Evolutionary conservation across 2,888 invertebrate species (phyloP), one percentile per base, ranked within the genome.

Genomic region (Nesidiocoris tenuis): DNA sequence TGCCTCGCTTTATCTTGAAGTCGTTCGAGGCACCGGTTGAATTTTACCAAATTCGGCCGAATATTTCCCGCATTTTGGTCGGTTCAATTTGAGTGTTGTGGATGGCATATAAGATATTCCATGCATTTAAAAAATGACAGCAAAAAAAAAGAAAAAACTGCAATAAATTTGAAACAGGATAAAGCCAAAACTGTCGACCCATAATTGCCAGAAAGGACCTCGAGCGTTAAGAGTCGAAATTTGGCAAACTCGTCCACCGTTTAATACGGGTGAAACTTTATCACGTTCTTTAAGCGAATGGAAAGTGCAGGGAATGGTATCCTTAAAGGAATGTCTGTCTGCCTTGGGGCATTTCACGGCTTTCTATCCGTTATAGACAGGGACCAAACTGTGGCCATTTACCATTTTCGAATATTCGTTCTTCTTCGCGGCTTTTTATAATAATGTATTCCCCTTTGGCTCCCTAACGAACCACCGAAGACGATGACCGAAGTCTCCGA

Each of bases 401-500:
- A 18, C 18, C 18, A 59, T 59, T 59, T 59, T 59, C 5, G 18
- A 59, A 18, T 3, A 59, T 59, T 18, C 59, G 59, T 59, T 59
- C n/a, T 18, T 59, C 59, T 56, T 22, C 56, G n/a, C 67, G 67
- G 16, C 54, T 21, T 54, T 21, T 55, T 19, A 22, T 67, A 67
- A 67, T 67, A 56, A 39, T 39, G 5, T 56, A 67, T 67, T 67
- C 67, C 23, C 39, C n/a, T n/a, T 39, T 12, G 12, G 22, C 54
- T 56, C 55, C 67, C 55, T 70, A 70, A 70, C 70, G 59, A 70
- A 70, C 70, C 59, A 59, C 23, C 70, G 18, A 1, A 70, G 70
- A 25, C 61, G 55, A 12, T 39, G 39, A 39, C 39, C 39, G 39
- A 39, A 7, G 39, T 3, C n/a, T n/a, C n/a, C 39, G 39, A 12